A percentile compares a stretch with the other conserved stretches of the same genome.
Evolutionary conservation across 2,113 vertebrate genomes (phyloP).

Genomic region (Phodopus roborovskii): DNA sequence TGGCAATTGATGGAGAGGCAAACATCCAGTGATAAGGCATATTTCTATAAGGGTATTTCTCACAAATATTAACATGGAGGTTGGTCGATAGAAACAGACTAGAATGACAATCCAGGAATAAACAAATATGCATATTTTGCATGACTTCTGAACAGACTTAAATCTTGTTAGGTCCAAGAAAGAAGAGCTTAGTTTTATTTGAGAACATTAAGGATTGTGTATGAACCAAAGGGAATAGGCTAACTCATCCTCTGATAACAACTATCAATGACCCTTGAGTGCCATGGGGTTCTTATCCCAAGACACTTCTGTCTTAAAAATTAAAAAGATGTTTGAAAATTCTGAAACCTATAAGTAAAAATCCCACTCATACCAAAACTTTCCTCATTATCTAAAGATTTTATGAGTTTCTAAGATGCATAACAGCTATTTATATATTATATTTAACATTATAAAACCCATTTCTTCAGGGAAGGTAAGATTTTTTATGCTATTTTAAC

Average conservation of each 20-base stretch:
- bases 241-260: neutral
- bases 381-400: neutral
- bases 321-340: neutral
- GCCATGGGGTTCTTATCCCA: neutral
- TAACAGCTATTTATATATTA: neutral
- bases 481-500: neutral
- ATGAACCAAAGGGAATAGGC: neutral
- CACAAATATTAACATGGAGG: neutral
- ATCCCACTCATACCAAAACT: neutral
- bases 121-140: neutral
- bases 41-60: constrained; percentile 3
- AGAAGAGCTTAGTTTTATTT: neutral
- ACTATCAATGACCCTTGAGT: neutral
- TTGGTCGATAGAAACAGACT: neutral
- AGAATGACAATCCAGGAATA: neutral
- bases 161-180: neutral
- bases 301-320: neutral
- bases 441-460: neutral
- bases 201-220: neutral
- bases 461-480: constrained; percentile 10
- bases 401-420: neutral
- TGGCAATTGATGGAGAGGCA: neutral
- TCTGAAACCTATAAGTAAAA: neutral
- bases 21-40: neutral
- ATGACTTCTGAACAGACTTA: neutral